Evolutionary conservation across 2,888 invertebrate genomes (phyloP).

Genomic region (Ptychoptera contaminata): DNA sequence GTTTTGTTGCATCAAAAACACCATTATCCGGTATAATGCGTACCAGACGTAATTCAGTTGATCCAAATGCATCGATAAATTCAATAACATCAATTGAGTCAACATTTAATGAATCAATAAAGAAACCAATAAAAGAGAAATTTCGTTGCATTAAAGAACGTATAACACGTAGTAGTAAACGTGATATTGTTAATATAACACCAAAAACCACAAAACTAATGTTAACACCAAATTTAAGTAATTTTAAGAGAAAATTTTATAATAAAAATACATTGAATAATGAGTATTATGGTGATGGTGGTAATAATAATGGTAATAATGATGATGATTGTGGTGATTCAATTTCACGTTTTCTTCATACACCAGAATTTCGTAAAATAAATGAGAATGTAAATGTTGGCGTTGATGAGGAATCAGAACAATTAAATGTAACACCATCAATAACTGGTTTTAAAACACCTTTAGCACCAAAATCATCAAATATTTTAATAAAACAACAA

Average conservation of each 20-base stretch:
- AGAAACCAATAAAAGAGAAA: slow-evolving; percentile 26
- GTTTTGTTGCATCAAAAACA: slow-evolving; percentile 27
- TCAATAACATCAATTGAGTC: slow-evolving; percentile 25
- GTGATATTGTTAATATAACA: slow-evolving; percentile 9
- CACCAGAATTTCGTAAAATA: not conserved
- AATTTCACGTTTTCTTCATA: too few relatives aligned
- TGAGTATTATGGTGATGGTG: too few relatives aligned
- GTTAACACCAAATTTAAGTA: not conserved
- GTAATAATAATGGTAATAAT: too few relatives aligned
- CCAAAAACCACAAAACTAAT: slow-evolving; percentile 7
- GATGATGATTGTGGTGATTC: too few relatives aligned
- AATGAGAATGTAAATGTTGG: not conserved
- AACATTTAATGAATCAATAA: slow-evolving; percentile 26
- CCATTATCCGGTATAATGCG: slow-evolving; percentile 22
- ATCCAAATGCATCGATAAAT: slow-evolving; percentile 24
- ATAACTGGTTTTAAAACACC: slow-evolving; percentile 25
- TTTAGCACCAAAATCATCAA: slow-evolving; percentile 19
- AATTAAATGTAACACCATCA: not conserved
- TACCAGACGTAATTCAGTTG: slow-evolving; percentile 16
- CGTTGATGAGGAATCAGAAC: not conserved
- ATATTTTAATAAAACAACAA: slow-evolving; percentile 19
- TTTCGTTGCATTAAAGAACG: slow-evolving; percentile 24
- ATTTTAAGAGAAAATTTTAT: too few relatives aligned
- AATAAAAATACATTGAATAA: too few relatives aligned
- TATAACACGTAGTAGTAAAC: slow-evolving; percentile 19